Percentiles rank a stretch among this genome's conserved stretches.
Conservation (phyloP, 2,888 invertebrate species). For the Drosophila neonasuta region DNA sequence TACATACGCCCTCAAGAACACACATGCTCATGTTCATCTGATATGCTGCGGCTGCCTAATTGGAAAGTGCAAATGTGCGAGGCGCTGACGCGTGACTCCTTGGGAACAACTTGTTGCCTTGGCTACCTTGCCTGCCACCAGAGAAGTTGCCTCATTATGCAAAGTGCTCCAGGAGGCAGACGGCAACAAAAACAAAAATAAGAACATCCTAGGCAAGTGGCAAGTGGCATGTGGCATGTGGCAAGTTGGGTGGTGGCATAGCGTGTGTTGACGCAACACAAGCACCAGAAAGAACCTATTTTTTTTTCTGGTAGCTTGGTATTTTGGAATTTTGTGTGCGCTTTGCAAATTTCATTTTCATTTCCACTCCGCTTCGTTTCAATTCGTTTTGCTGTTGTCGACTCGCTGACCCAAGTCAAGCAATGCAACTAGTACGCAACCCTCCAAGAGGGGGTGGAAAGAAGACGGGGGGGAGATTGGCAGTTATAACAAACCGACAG, state of each 20-base stretch:
- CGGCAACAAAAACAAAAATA: background rate
- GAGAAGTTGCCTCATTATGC: constrained; percentile 68
- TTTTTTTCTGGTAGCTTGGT: constrained; percentile 43
- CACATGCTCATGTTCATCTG: constrained; percentile 19
- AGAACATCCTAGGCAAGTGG: background rate
- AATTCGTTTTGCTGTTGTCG: constrained; percentile 5
- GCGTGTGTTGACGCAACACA: constrained; percentile 46
- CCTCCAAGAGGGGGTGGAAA: background rate
- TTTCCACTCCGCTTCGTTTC: constrained; percentile 33
- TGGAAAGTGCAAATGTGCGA: constrained; percentile 69
- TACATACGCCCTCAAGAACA: background rate
- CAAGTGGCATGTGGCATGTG: background rate
- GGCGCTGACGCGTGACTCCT: constrained; percentile 72
- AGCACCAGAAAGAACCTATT: constrained; percentile 14
- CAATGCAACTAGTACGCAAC: constrained; percentile 50
- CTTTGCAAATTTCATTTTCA: constrained; percentile 66
- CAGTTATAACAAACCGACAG: constrained; percentile 51
- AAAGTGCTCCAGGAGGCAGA: constrained; percentile 56
- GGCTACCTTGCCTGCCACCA: constrained; percentile 41
- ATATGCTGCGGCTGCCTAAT: constrained; percentile 62
- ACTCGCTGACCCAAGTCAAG: constrained; percentile 39
- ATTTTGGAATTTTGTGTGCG: constrained; percentile 57
- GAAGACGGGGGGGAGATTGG: constrained; percentile 10
- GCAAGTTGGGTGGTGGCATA: background rate
- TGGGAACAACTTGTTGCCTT: constrained; percentile 70